Percentiles rank a stretch among this genome's conserved stretches.
Evolutionary conservation across 1,140 invertebrate species (phyloP).

Genomic region (Aphelenchoides besseyi): DNA sequence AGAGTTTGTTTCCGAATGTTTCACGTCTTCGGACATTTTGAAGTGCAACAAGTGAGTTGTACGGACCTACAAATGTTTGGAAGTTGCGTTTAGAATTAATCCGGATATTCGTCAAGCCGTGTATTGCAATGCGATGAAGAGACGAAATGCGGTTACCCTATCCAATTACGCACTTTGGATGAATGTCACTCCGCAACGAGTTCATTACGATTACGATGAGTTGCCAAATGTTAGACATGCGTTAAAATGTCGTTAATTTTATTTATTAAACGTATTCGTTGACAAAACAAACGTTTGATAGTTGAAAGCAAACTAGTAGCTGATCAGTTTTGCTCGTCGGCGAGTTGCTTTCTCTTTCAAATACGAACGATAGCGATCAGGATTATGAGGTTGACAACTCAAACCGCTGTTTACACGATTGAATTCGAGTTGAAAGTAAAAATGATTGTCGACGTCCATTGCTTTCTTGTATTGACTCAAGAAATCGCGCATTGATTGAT

Average conservation of each 20-base stretch:
- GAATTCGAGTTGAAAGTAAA: neutral
- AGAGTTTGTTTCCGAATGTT: neutral
- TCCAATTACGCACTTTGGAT: neutral
- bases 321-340: neutral
- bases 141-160: neutral
- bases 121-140: neutral
- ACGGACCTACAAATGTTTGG: neutral
- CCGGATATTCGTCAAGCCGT: neutral
- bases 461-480: neutral
- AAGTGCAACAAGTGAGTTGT: conserved; percentile 13
- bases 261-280: neutral
- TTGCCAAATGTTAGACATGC: neutral
- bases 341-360: neutral
- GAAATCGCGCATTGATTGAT: neutral
- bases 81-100: neutral
- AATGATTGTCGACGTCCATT: neutral
- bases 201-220: conserved; percentile 7
- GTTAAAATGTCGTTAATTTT: conserved; percentile 1
- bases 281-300: neutral
- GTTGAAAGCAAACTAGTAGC: neutral
- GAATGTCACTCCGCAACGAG: neutral
- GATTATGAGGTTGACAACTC: neutral
- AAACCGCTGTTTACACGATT: neutral
- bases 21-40: neutral
- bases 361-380: neutral